Conservation (phyloP, 2,888 invertebrate species). For the Gari tellinella region DNA sequence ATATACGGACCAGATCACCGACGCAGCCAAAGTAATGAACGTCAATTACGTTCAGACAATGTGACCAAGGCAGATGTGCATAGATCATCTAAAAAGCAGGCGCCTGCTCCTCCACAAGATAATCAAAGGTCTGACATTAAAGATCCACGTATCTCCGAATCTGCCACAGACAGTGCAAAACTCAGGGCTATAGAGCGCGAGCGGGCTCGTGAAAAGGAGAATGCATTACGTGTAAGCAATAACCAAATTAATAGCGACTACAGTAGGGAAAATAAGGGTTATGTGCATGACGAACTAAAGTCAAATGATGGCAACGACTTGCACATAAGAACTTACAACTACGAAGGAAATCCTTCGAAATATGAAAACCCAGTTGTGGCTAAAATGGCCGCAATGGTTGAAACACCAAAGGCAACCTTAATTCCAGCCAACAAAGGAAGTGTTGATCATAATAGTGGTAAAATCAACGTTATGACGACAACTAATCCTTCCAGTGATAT, state of each 20-base stretch:
- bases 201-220: slow-evolving; percentile 38
- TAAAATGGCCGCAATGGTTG: slow-evolving; percentile 57
- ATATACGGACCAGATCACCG: background rate
- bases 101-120: slow-evolving; percentile 40
- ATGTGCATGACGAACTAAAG: slow-evolving; percentile 29
- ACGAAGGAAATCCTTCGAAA: slow-evolving; percentile 53
- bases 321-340: slow-evolving; percentile 48
- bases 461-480: slow-evolving; percentile 3
- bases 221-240: slow-evolving; percentile 10
- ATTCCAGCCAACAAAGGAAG: slow-evolving; percentile 10
- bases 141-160: slow-evolving; percentile 47
- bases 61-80: slow-evolving; percentile 48
- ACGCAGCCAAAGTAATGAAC: slow-evolving; percentile 41
- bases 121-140: slow-evolving; percentile 22
- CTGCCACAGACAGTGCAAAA: slow-evolving; percentile 70
- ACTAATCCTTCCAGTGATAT: slow-evolving; percentile 26
- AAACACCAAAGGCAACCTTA: slow-evolving; percentile 52
- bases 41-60: slow-evolving; percentile 15
- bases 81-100: slow-evolving; percentile 38
- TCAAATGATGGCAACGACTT: slow-evolving; percentile 20
- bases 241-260: slow-evolving; percentile 11
- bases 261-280: slow-evolving; percentile 44
- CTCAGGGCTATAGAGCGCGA: slow-evolving; percentile 66
- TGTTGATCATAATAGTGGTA: background rate
- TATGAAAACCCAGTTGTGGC: slow-evolving; percentile 62